A percentile compares a stretch with the other conserved stretches of the same genome.
Evolutionary conservation across 1,140 invertebrate genomes (phyloP).

Genomic region (Leptinotarsa texana): DNA sequence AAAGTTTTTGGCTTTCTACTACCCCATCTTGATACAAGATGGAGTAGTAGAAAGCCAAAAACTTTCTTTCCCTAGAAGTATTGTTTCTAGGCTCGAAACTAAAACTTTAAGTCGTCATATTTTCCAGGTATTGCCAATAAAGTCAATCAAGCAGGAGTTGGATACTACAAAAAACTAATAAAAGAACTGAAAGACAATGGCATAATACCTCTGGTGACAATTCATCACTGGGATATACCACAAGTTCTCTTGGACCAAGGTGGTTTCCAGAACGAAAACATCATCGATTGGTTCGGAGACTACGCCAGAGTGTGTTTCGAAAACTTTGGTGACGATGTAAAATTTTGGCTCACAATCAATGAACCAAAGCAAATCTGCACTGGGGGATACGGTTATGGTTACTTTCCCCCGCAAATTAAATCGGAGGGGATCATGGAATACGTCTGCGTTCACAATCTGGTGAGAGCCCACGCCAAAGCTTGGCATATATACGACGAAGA

Average conservation of each 20-base stretch:
- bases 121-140: slow-evolving; percentile 46
- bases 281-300: slow-evolving; percentile 46
- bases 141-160: slow-evolving; percentile 63
- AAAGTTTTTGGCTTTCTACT: no score
- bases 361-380: slow-evolving; percentile 54
- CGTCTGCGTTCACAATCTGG: slow-evolving; percentile 40
- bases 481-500: slow-evolving; percentile 44
- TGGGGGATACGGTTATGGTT: slow-evolving; percentile 36
- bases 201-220: slow-evolving; percentile 66
- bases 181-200: slow-evolving; percentile 61
- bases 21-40: no score
- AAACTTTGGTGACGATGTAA: slow-evolving; percentile 46
- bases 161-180: slow-evolving; percentile 68
- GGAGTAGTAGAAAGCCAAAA: no score
- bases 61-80: no score
- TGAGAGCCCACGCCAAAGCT: slow-evolving; percentile 42
- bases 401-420: slow-evolving; percentile 38
- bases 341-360: slow-evolving; percentile 61
- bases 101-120: no score
- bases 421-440: slow-evolving; percentile 42
- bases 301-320: slow-evolving; percentile 44
- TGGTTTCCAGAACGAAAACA: slow-evolving; percentile 44
- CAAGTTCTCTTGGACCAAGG: slow-evolving; percentile 47
- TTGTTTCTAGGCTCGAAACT: no score
- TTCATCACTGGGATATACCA: slow-evolving; percentile 50